Evolutionary conservation across 2,113 vertebrate genomes (phyloP), one percentile per base, ranked within the genome.

Genomic region (Halichoerus grypus): DNA sequence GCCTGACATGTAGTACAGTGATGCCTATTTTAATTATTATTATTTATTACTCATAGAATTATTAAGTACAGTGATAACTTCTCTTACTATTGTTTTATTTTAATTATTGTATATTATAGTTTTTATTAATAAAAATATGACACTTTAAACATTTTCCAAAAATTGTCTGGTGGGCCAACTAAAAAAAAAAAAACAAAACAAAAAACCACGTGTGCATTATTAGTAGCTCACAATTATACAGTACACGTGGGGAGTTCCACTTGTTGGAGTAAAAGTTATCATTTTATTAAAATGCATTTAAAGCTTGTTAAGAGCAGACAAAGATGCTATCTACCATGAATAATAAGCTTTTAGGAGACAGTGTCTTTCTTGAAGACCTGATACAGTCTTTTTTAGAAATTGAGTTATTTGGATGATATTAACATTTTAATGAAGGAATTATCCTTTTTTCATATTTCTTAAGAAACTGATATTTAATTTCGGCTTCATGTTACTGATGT

Each of bases 391-490:
- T 93, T 95, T 74, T 72, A 19, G 94, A 88, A 88, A 91, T 39
- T 96, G 90, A 96, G 98, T 97, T 98, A 96, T 94, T 88, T 93
- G 85, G 42, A 46, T 28, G 72, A 86, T 97, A 91, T 90, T 91
- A 92, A 61, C 65, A 31, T 80, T 96, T 98, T 97, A 98, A 97
- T 16, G 12, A 97, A 96, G 72, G 39, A 59, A 57, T 98, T 91
- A 81, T 57, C 36, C 82, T 87, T 42, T 36, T 88, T 96, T 91
- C n/a, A 31, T 91, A 19, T 97, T 97, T 95, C 92, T 84, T 96
- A 94, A 94, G 96, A 36, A 85, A 97, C 72, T 31, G 71, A 71
- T 95, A n/a, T 91, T 98, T 96, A 92, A 87, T 97, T 98, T 98
- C 65, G 53, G 65, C 84, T 97, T 97, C 74, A 18, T 87, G 61